Evolutionary conservation across 1,140 invertebrate genomes (phyloP).

Genomic region (Hylaeus volcanicus): DNA sequence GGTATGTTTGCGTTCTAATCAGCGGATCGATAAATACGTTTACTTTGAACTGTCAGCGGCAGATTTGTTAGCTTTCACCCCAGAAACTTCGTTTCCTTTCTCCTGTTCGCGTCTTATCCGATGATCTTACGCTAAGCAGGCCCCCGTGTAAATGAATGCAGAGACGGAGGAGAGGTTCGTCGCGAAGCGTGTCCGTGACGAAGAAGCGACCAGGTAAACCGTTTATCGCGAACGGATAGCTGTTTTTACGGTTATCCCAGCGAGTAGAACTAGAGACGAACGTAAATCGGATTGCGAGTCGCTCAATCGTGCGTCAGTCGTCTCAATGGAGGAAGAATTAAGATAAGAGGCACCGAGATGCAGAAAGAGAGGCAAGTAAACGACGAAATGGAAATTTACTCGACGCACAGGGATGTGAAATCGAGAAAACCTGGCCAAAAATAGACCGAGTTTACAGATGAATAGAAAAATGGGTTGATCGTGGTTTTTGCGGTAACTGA

Average conservation of each 20-base stretch:
- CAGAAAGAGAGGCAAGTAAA: not conserved
- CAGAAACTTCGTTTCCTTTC: slow-evolving; percentile 35
- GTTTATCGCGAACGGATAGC: slow-evolving; percentile 14
- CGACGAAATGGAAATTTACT: not conserved
- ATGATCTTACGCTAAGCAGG: slow-evolving; percentile 34
- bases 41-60: not conserved
- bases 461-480: too few relatives aligned
- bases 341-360: slow-evolving; percentile 23
- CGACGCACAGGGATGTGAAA: not conserved
- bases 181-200: not conserved
- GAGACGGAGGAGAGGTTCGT: not conserved
- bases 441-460: too few relatives aligned
- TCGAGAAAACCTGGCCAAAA: too few relatives aligned
- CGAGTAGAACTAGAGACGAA: not conserved
- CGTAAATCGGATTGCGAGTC: slow-evolving; percentile 26
- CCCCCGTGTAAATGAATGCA: slow-evolving; percentile 23
- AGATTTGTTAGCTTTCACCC: slow-evolving; percentile 49
- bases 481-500: too few relatives aligned
- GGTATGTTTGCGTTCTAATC: too few relatives aligned
- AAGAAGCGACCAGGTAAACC: slow-evolving; percentile 2
- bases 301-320: not conserved
- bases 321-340: slow-evolving; percentile 8
- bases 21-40: too few relatives aligned
- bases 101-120: slow-evolving; percentile 43
- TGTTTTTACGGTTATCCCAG: not conserved